Evolutionary conservation across 2,113 vertebrate genomes (phyloP), one percentile per base, ranked within the genome.

Genomic region (Oceanites oceanicus): DNA sequence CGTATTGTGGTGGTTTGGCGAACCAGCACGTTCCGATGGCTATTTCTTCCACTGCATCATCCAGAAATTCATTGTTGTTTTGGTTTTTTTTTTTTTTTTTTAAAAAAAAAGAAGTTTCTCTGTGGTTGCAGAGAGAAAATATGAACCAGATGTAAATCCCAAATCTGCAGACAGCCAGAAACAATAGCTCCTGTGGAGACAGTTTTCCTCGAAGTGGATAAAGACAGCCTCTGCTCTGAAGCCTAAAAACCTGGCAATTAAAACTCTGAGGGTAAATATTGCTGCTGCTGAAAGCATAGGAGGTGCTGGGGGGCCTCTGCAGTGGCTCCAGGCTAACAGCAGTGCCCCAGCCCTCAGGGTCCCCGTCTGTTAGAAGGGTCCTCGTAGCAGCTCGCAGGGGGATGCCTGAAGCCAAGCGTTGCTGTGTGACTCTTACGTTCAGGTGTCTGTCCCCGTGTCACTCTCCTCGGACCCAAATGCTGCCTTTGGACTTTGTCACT

Each of bases 91-190:
- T 40, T 42, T 42, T 42, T 42, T 42, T 42, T 42, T 42, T 42
- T 42, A 5, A 45, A 45, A 17, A 92, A 45, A 70, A 49, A 36
- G 53, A 45, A 56, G 6, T 32, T 73, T 88, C 50, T 27, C 34
- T 72, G 85, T 86, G 93, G 63, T 76, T 92, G 27, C 7, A 30
- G 66, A 53, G 50, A 44, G 45, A 44, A 88, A 94, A 96, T 90
- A 26, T 0, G 58, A 95, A 93, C 85, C 92, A 96, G 78, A 76
- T 92, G 90, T 83, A 90, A 77, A 88, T 88, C 90, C 74, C 20
- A 22, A 32, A 72, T 94, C 67, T 90, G 45, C 62, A 70, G 84
- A 20, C 71, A 88, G 85, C 78, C 85, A 93, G 88, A 67, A 95
- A 86, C 71, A 90, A 80, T 83, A 92, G 63, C 62, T 96, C 77